Conservation (phyloP, 2,888 invertebrate species). For the Ophioninae sp. region DNA sequence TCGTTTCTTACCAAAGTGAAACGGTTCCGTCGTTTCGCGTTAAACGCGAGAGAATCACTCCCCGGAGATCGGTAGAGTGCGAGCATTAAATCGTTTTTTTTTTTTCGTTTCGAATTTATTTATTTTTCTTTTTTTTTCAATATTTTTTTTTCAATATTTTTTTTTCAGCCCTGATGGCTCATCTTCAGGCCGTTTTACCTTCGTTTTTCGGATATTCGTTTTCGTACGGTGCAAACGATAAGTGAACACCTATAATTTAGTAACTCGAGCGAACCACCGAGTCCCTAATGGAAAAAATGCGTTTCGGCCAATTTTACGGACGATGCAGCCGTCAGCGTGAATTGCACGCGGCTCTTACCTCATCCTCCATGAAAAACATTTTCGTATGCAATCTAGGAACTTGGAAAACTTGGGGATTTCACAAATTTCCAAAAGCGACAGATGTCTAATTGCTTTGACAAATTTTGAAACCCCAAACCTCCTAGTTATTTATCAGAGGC, state of each 20-base stretch:
- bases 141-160: neutral
- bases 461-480: neutral
- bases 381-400: neutral
- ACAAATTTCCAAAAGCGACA: neutral
- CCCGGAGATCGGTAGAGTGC: constrained; percentile 34
- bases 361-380: constrained; percentile 10
- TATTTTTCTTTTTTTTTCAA: no score
- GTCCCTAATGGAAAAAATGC: constrained; percentile 77
- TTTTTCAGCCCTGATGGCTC: constrained; percentile 34
- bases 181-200: constrained; percentile 32
- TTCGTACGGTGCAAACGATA: constrained; percentile 58
- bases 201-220: constrained; percentile 50
- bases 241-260: constrained; percentile 76
- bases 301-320: constrained; percentile 76
- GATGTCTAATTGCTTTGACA: neutral
- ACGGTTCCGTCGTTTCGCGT: constrained; percentile 30
- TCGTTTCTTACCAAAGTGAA: constrained; percentile 28
- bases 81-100: constrained; percentile 24
- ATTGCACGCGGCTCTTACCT: constrained; percentile 19
- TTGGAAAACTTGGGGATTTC: no score
- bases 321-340: constrained; percentile 67
- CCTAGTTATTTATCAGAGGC: no score
- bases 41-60: constrained; percentile 46
- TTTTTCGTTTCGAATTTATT: no score
- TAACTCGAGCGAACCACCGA: constrained; percentile 72